A percentile compares a stretch with the other conserved stretches of the same genome.
Evolutionary conservation across 2,797 vertebrate species (phyloP).

Genomic region (Salmo trutta): DNA sequence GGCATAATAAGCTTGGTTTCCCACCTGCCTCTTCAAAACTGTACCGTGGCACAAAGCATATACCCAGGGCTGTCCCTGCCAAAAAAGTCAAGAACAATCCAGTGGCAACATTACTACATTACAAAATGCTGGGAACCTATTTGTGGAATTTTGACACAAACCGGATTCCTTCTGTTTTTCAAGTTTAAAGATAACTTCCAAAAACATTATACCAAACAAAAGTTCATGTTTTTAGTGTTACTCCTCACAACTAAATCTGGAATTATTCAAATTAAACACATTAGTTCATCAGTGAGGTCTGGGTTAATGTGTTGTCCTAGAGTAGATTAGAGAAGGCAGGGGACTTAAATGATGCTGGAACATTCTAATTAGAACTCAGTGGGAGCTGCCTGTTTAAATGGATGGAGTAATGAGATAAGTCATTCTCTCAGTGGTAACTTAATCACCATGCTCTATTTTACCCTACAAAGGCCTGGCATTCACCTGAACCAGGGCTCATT

Average conservation of each 20-base stretch:
- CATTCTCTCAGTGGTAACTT: slow-evolving; percentile 58
- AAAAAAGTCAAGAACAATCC: not conserved
- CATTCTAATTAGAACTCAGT: slow-evolving; percentile 71
- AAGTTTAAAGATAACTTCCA: slow-evolving; percentile 28
- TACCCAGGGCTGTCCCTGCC: not conserved
- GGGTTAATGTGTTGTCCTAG: slow-evolving; percentile 69
- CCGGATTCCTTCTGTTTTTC: not conserved
- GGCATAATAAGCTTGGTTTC: not conserved
- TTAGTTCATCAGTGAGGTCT: slow-evolving; percentile 64
- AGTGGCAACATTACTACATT: not conserved
- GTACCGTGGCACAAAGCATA: not conserved
- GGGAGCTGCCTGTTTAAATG: slow-evolving; percentile 55
- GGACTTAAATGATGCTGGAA: slow-evolving; percentile 44
- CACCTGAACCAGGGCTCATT: slow-evolving; percentile 51
- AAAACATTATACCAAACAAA: slow-evolving; percentile 47
- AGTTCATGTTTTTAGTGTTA: slow-evolving; percentile 42
- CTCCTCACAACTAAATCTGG: slow-evolving; percentile 44
- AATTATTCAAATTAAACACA: slow-evolving; percentile 65
- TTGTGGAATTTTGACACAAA: not conserved
- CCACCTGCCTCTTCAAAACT: not conserved
- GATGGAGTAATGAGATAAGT: slow-evolving; percentile 64
- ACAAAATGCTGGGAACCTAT: not conserved
- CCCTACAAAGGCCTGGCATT: slow-evolving; percentile 41
- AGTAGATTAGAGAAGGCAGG: slow-evolving; percentile 54
- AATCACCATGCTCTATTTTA: slow-evolving; percentile 43